phyloP scores from a whole-genome alignment of 2,797 vertebrate genomes.

The Scomberomorus guttatus region DNA sequence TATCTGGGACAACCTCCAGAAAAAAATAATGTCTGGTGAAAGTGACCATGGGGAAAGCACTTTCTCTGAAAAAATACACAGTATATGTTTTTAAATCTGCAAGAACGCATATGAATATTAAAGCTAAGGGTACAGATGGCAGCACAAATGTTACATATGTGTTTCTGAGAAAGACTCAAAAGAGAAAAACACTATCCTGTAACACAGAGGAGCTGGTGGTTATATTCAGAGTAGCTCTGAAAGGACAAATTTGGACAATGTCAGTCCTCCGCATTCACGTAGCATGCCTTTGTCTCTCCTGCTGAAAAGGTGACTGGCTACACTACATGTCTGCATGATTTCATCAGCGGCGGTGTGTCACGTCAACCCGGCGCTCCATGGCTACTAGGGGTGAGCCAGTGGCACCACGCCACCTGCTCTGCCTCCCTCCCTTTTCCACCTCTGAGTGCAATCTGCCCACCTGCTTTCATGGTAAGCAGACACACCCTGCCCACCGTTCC shows the following conservation, averaged over 20 bases:
- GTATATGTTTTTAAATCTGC: constrained; percentile 8
- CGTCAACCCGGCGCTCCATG: constrained; percentile 31
- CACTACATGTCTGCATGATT: constrained; percentile 56
- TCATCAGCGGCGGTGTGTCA: constrained; percentile 58
- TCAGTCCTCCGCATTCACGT: constrained; percentile 25
- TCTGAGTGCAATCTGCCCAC: constrained; percentile 66
- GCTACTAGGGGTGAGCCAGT: constrained; percentile 38
- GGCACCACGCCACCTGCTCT: constrained; percentile 68
- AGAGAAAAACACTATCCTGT: not conserved
- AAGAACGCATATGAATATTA: not conserved
- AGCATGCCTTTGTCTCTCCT: constrained; percentile 46
- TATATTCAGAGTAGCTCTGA: not conserved
- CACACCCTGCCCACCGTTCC: constrained; percentile 72
- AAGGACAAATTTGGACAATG: constrained; percentile 27
- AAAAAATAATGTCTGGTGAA: constrained; percentile 36
- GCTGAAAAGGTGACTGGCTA: constrained; percentile 42
- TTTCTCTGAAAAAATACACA: constrained; percentile 7
- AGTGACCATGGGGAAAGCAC: constrained; percentile 51
- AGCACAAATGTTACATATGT: not conserved
- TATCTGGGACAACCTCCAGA: constrained; percentile 78
- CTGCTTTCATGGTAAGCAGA: constrained; percentile 73
- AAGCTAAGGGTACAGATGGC: not conserved
- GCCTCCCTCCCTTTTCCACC: constrained; percentile 33
- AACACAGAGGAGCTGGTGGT: constrained; percentile 15
- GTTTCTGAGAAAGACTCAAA: not conserved